phyloP scores from a whole-genome alignment of 2,797 vertebrate species.

The Graptemys geographica region DNA sequence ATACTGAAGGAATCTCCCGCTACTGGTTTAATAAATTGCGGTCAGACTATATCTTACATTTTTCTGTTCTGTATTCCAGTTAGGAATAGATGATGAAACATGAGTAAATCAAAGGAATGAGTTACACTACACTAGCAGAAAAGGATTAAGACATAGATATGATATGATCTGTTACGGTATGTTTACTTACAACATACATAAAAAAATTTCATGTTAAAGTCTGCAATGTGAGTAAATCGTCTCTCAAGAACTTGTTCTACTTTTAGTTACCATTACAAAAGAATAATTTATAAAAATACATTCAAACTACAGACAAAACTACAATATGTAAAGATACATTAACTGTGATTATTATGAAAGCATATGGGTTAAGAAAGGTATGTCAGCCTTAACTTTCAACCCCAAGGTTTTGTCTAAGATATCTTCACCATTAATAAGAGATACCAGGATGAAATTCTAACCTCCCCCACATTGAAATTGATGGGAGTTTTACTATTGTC shows the following conservation, averaged over 20 bases:
- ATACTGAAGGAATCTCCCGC: neutral
- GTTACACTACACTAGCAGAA: neutral
- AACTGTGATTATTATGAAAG: neutral
- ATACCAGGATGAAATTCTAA: neutral
- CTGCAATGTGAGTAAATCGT: neutral
- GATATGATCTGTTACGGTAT: neutral
- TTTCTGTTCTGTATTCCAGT: neutral
- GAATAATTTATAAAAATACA: neutral
- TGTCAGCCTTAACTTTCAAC: neutral
- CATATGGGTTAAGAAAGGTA: neutral
- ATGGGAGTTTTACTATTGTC: neutral
- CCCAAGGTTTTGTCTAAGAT: neutral
- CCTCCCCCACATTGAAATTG: neutral
- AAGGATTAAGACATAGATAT: neutral
- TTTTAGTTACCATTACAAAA: neutral
- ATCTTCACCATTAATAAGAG: neutral
- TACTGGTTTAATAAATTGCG: slow-evolving; percentile 6
- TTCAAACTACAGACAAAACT: neutral
- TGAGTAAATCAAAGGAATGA: neutral
- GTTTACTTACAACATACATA: neutral
- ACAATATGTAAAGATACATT: neutral
- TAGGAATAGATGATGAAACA: neutral
- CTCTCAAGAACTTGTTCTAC: neutral
- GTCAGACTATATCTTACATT: neutral
- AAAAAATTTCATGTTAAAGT: neutral